These are phyloP conservation scores for Chrysina gloriosa DNA, from an alignment of 2,888 invertebrate species.

Conservation along the genomic window DNA sequence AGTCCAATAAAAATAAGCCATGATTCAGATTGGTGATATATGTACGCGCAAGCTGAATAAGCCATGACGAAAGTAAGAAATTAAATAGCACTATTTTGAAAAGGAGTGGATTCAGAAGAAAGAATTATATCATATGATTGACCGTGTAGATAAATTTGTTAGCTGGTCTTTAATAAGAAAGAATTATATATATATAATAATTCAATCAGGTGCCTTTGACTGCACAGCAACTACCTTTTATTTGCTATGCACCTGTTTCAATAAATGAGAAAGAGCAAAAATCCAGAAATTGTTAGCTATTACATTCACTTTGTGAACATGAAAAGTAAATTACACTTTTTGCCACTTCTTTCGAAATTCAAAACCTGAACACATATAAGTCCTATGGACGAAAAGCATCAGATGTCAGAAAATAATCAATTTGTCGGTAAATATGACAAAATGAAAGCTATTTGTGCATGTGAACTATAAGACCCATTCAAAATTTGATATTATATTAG, in stretches of 20 bases:
- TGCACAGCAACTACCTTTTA: too few species aligned
- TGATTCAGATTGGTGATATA: conserved; percentile 3
- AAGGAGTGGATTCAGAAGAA: not conserved
- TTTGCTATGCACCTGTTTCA: not conserved
- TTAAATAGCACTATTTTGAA: not conserved
- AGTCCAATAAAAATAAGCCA: conserved; percentile 7
- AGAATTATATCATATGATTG: too few species aligned
- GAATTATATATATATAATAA: too few species aligned
- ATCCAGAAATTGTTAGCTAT: not conserved
- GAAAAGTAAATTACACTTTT: conserved; percentile 9
- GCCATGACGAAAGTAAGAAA: not conserved
- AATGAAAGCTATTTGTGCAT: conserved; percentile 20
- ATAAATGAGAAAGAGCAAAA: conserved; percentile 2
- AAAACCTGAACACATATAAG: conserved; percentile 20
- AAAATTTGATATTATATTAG: not conserved
- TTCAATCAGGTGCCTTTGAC: not conserved
- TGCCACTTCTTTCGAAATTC: not conserved
- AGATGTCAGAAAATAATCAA: conserved; percentile 29
- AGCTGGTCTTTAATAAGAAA: not conserved
- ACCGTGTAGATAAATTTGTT: not conserved
- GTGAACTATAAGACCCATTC: conserved; percentile 2
- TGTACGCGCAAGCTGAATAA: not conserved
- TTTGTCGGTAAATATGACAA: conserved; percentile 25
- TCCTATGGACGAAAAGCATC: not conserved
- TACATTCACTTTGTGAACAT: conserved; percentile 10